These are phyloP conservation scores for Actinia tenebrosa DNA, from an alignment of 64 coral and sea anemone genomes.

Conservation along the genomic window DNA sequence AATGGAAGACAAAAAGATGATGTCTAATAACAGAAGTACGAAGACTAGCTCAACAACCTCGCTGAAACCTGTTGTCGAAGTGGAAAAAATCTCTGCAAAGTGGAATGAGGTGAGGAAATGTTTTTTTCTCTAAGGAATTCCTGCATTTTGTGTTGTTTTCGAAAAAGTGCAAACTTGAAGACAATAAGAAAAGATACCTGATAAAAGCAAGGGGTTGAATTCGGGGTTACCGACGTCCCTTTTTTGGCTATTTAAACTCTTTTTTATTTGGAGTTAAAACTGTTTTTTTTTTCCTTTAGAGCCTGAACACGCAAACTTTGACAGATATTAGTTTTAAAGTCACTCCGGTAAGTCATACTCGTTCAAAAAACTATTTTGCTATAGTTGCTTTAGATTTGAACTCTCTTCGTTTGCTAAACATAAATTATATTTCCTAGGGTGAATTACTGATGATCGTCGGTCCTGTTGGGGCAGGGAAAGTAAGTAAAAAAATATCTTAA, in stretches of 20 bases:
- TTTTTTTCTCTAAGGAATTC: not conserved
- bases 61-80: conserved; percentile 37
- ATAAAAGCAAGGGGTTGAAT: too few relatives aligned
- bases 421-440: conserved; percentile 21
- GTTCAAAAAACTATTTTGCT: not conserved
- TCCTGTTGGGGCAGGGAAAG: conserved; percentile 86
- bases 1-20: conserved; percentile 23
- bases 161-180: too few relatives aligned
- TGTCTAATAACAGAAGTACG: not conserved
- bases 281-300: conserved; percentile 17
- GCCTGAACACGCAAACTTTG: conserved; percentile 34
- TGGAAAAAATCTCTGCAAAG: conserved; percentile 61
- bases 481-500: not conserved
- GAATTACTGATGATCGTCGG: conserved; percentile 82
- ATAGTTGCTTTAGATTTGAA: not conserved
- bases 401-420: not conserved
- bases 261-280: too few relatives aligned
- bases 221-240: too few relatives aligned
- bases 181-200: too few relatives aligned
- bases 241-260: too few relatives aligned
- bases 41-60: not conserved
- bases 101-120: conserved; percentile 56
- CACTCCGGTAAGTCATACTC: conserved; percentile 50
- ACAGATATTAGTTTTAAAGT: conserved; percentile 76
- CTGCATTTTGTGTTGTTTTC: too few relatives aligned